Evolutionary conservation across 2,888 invertebrate species (phyloP).

Genomic region (Watsonalla cultraria): DNA sequence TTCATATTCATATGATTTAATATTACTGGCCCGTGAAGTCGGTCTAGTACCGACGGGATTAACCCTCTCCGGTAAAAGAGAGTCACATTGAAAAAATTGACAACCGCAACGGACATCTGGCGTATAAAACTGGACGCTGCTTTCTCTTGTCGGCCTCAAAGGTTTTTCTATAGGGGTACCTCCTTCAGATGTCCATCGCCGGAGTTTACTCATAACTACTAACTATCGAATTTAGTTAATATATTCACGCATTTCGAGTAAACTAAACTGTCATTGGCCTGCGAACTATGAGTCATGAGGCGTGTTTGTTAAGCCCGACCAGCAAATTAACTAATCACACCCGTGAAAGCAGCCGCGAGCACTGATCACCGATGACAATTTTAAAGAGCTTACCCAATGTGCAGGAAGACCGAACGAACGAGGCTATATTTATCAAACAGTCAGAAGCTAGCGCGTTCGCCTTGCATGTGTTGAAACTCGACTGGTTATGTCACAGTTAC

Average conservation of each 20-base stretch:
- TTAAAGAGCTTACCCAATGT: slow-evolving; percentile 72
- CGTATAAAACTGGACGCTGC: slow-evolving; percentile 84
- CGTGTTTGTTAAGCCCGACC: slow-evolving; percentile 54
- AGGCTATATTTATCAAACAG: slow-evolving; percentile 72
- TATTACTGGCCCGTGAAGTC: slow-evolving; percentile 79
- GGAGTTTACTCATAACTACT: slow-evolving; percentile 69
- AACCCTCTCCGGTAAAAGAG: slow-evolving; percentile 85
- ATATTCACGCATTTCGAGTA: slow-evolving; percentile 26
- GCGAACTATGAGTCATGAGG: slow-evolving; percentile 49
- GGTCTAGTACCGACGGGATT: slow-evolving; percentile 83
- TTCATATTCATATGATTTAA: slow-evolving; percentile 56
- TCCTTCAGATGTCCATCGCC: slow-evolving; percentile 85
- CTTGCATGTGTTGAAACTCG: slow-evolving; percentile 61
- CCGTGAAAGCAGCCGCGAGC: slow-evolving; percentile 73
- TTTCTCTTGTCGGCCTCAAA: slow-evolving; percentile 83
- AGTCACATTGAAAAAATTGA: slow-evolving; percentile 90
- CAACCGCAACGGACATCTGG: slow-evolving; percentile 91
- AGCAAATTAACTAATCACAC: slow-evolving; percentile 70
- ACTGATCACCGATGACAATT: slow-evolving; percentile 75
- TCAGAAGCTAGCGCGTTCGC: slow-evolving; percentile 71
- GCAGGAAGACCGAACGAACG: slow-evolving; percentile 63
- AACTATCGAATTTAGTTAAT: slow-evolving; percentile 49
- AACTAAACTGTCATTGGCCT: slow-evolving; percentile 38
- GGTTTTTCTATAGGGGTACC: slow-evolving; percentile 80
- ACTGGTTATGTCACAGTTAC: slow-evolving; percentile 64